Conservation (phyloP, 2,797 vertebrate genomes). For the Triplophysa yarkandensis region DNA sequence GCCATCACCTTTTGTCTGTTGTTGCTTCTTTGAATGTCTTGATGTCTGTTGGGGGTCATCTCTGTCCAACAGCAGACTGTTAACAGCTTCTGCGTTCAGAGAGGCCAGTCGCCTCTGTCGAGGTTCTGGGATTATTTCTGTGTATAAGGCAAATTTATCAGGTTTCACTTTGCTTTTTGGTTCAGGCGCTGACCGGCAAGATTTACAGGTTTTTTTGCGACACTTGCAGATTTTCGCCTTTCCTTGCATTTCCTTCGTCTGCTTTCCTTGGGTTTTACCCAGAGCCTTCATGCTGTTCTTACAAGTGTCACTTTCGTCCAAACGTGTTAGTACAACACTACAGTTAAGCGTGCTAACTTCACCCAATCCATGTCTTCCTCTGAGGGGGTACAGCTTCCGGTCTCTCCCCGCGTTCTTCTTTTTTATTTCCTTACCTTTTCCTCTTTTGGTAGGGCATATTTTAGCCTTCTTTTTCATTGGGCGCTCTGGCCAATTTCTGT, state of each 20-base stretch:
- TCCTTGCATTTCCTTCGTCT: slow-evolving; percentile 63
- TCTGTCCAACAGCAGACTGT: slow-evolving; percentile 90
- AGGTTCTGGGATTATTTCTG: slow-evolving; percentile 73
- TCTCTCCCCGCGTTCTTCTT: slow-evolving; percentile 59
- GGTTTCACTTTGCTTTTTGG: slow-evolving; percentile 71
- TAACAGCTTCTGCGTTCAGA: slow-evolving; percentile 94
- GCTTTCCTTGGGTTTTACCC: slow-evolving; percentile 35
- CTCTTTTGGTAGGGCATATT: slow-evolving; percentile 57
- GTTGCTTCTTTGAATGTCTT: slow-evolving; percentile 65
- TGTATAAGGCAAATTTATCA: slow-evolving; percentile 64
- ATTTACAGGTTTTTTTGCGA: slow-evolving; percentile 60
- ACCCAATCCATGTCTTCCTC: slow-evolving; percentile 73
- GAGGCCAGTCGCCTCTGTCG: slow-evolving; percentile 91
- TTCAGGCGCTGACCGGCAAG: slow-evolving; percentile 64
- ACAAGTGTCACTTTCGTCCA: slow-evolving; percentile 78
- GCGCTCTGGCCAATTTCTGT: slow-evolving; percentile 70
- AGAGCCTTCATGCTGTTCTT: slow-evolving; percentile 60
- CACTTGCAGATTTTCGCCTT: slow-evolving; percentile 69
- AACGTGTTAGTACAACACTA: slow-evolving; percentile 89
- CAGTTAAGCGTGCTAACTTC: slow-evolving; percentile 85
- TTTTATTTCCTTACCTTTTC: slow-evolving; percentile 60
- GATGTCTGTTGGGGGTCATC: slow-evolving; percentile 66
- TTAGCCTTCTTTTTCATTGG: slow-evolving; percentile 62
- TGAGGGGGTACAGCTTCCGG: slow-evolving; percentile 63
- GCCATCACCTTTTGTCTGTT: slow-evolving; percentile 69